phyloP scores from a whole-genome alignment of 2,113 vertebrate genomes.

The Ciconia boyciana region DNA sequence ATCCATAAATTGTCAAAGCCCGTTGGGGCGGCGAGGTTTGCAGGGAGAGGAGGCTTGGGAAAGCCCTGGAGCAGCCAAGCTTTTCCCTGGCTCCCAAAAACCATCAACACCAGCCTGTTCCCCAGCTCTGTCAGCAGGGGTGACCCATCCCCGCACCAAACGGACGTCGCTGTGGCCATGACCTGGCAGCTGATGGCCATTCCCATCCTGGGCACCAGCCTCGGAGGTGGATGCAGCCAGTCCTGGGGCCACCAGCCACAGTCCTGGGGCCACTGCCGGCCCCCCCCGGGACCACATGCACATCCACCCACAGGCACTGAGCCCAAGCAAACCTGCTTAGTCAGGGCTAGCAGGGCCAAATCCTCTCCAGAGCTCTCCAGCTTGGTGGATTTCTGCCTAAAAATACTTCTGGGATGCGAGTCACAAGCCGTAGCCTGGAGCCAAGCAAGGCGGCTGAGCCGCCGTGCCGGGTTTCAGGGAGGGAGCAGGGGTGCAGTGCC shows the following conservation, averaged over 20 bases:
- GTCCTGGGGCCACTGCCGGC: background rate
- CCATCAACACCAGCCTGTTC: background rate
- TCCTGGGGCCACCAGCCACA: background rate
- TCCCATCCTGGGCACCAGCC: background rate
- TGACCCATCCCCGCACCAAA: background rate
- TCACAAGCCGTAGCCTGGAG: background rate
- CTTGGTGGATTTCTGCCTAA: slow-evolving; percentile 19
- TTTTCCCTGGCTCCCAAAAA: background rate
- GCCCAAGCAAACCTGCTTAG: slow-evolving; percentile 16
- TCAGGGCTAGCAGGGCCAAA: slow-evolving; percentile 13
- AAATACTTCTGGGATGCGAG: background rate
- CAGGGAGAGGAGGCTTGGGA: background rate
- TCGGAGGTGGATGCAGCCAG: background rate
- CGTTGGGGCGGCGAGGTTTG: accelerated
- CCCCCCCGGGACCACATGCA: background rate
- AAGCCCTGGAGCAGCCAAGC: background rate
- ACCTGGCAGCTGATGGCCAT: too few species aligned
- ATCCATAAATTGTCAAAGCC: background rate
- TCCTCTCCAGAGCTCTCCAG: background rate
- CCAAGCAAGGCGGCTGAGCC: background rate
- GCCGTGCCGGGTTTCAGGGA: background rate
- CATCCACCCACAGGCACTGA: background rate
- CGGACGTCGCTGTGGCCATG: background rate
- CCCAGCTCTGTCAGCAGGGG: background rate
- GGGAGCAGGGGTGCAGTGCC: background rate